A percentile compares a stretch with the other conserved stretches of the same genome.
phyloP scores from a whole-genome alignment of 2,113 vertebrate genomes.

The Lipotes vexillifer region DNA sequence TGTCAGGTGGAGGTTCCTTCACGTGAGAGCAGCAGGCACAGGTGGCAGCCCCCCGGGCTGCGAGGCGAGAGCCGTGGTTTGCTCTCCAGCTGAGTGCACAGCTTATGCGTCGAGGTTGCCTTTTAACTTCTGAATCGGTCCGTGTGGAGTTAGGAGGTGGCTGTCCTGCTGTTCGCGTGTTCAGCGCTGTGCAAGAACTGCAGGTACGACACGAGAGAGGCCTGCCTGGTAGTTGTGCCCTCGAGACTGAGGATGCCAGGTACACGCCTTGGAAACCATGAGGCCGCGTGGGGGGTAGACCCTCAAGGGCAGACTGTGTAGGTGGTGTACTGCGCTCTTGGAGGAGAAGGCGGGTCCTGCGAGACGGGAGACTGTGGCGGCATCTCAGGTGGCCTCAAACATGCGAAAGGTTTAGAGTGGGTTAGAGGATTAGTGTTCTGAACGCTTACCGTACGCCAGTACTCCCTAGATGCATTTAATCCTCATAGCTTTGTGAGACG shows the following conservation, averaged over 20 bases:
- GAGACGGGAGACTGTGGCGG: neutral
- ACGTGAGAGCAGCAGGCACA: neutral
- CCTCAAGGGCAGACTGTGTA: neutral
- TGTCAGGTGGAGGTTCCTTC: neutral
- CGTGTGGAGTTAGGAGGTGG: neutral
- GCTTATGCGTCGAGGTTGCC: neutral
- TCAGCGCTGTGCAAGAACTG: neutral
- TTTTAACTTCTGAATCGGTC: neutral
- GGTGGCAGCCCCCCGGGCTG: neutral
- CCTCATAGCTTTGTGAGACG: neutral
- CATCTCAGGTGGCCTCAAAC: neutral
- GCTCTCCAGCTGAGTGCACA: neutral
- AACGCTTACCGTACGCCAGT: neutral
- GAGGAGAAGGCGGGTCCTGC: neutral
- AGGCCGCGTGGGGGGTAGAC: neutral
- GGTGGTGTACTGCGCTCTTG: neutral
- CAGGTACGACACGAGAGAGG: neutral
- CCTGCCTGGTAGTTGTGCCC: neutral
- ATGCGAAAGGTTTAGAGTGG: neutral
- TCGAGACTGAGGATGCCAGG: neutral
- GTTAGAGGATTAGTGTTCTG: neutral
- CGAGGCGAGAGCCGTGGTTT: neutral
- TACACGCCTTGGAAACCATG: neutral
- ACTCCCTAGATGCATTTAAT: neutral
- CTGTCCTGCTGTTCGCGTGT: accelerated